Conservation (phyloP, 2,113 vertebrate genomes). For the Cranoglanis bouderius region DNA sequence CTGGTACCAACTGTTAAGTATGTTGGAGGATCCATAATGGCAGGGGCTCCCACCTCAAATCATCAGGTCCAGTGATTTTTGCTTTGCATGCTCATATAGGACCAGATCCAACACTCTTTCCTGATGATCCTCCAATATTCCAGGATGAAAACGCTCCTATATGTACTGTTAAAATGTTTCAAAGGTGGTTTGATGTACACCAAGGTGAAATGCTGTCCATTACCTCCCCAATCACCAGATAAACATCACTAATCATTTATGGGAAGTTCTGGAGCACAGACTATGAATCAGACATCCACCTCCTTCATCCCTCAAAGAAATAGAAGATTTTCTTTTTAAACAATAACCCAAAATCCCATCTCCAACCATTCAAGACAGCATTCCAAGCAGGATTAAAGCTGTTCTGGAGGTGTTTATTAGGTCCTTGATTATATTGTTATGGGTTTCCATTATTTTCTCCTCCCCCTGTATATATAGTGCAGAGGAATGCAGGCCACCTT, state of each 20-base stretch:
- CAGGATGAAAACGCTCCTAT: not conserved
- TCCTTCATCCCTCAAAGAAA: not conserved
- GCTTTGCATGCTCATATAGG: not conserved
- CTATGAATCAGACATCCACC: not conserved
- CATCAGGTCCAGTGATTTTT: not conserved
- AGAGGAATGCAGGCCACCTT: slow-evolving; percentile 2
- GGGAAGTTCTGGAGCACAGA: not conserved
- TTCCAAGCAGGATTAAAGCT: not conserved
- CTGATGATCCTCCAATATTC: not conserved
- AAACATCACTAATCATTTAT: not conserved
- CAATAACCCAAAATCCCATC: not conserved
- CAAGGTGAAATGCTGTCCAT: not conserved
- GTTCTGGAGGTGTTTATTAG: not conserved
- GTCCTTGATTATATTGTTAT: not conserved
- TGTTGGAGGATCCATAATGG: not conserved
- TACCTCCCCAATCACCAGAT: not conserved
- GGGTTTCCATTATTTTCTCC: not conserved
- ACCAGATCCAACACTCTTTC: not conserved
- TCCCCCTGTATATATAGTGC: not conserved
- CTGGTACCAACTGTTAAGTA: not conserved
- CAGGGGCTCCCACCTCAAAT: not conserved
- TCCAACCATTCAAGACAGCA: not conserved
- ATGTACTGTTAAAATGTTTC: not conserved
- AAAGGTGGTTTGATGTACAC: not conserved
- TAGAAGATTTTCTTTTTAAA: not conserved